phyloP scores from a whole-genome alignment of 2,113 vertebrate genomes.

The Erythrolamprus reginae region DNA sequence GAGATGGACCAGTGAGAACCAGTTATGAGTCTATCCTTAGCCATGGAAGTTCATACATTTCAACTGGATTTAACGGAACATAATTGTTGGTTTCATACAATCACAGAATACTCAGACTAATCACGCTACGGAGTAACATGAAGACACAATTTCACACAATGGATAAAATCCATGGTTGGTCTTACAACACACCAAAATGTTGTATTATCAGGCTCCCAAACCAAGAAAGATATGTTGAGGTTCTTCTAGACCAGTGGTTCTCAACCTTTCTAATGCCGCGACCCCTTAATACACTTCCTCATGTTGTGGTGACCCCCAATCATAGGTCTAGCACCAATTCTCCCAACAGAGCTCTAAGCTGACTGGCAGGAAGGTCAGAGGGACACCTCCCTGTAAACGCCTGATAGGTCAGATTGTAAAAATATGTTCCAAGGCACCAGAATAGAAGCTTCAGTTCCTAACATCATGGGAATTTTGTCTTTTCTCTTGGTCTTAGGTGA shows the following conservation, averaged over 20 bases:
- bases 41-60: not conserved
- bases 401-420: no score
- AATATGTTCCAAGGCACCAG: no score
- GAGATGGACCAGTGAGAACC: not conserved
- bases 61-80: not conserved
- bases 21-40: not conserved
- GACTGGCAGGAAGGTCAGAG: no score
- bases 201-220: not conserved
- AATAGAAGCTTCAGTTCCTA: no score
- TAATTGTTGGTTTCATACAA: not conserved
- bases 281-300: no score
- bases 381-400: no score
- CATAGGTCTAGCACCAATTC: no score
- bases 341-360: no score
- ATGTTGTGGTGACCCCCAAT: no score
- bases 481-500: no score
- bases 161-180: not conserved
- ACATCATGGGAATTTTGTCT: no score
- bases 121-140: not conserved
- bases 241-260: not conserved
- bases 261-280: no score
- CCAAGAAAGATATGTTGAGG: not conserved
- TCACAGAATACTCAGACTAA: not conserved
- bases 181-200: not conserved
- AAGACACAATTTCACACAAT: not conserved